Evolutionary conservation across 2,797 vertebrate genomes (phyloP).

Genomic region (Rhinogobio ventralis): DNA sequence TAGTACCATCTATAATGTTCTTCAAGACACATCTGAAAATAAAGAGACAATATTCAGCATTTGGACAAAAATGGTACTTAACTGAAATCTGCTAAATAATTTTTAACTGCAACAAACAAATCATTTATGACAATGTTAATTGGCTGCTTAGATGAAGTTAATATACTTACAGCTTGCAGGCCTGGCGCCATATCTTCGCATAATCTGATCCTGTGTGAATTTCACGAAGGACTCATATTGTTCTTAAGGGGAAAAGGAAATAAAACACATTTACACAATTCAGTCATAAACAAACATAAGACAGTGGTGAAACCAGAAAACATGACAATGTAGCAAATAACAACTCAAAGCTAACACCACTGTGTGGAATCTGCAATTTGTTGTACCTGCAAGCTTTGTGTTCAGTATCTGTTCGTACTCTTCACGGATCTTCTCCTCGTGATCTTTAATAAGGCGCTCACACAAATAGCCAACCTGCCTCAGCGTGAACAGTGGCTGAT

Average conservation of each 20-base stretch:
- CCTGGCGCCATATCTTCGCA: constrained; percentile 91
- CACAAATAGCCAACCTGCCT: constrained; percentile 91
- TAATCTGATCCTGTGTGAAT: constrained; percentile 97
- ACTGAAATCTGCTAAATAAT: neutral
- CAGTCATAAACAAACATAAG: neutral
- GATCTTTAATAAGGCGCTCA: constrained; percentile 91
- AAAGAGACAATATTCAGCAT: neutral
- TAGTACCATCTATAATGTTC: constrained; percentile 73
- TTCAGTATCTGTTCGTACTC: constrained; percentile 94
- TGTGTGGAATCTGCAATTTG: neutral
- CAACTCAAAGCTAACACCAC: neutral
- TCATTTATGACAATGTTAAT: neutral
- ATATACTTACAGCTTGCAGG: constrained; percentile 90
- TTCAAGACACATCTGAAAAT: constrained; percentile 91
- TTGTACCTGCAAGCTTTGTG: constrained; percentile 90
- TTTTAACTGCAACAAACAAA: neutral
- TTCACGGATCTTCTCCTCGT: constrained; percentile 92
- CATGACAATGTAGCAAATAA: neutral
- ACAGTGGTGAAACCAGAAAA: neutral
- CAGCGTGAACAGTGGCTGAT: constrained; percentile 91
- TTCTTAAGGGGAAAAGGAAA: constrained; percentile 74
- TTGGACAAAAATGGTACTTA: neutral
- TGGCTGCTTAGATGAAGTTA: neutral
- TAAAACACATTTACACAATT: neutral
- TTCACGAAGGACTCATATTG: constrained; percentile 98